Percentiles rank a stretch among this genome's conserved stretches.
Conservation (phyloP, 2,113 vertebrate genomes). For the Alexandromys fortis region DNA sequence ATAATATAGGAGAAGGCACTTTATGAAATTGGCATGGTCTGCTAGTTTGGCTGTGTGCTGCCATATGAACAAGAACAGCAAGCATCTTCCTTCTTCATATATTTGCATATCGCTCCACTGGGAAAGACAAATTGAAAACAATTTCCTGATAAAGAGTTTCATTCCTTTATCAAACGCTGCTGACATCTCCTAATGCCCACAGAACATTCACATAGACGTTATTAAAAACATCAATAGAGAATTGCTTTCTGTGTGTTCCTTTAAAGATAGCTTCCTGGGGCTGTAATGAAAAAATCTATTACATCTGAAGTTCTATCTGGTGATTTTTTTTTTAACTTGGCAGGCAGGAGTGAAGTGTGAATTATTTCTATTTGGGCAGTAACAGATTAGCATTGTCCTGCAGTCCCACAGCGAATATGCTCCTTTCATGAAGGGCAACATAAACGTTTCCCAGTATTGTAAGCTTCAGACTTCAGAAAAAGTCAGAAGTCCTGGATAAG, state of each 20-base stretch:
- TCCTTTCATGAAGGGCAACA: not conserved
- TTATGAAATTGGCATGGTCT: constrained; percentile 5
- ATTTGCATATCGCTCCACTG: not conserved
- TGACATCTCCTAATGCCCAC: constrained; percentile 5
- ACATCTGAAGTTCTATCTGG: not conserved
- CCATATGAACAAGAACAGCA: not conserved
- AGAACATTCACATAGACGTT: constrained; percentile 2
- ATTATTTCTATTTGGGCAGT: constrained; percentile 29
- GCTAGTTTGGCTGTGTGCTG: not conserved
- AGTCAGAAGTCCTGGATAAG: not conserved
- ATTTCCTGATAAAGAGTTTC: constrained; percentile 22
- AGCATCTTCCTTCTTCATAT: not conserved
- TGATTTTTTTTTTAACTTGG: constrained; percentile 7
- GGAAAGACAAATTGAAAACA: constrained; percentile 1
- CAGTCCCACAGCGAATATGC: not conserved
- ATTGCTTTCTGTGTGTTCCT: constrained; percentile 10
- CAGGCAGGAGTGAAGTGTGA: not conserved
- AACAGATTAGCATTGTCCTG: not conserved
- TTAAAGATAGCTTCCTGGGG: constrained; percentile 34
- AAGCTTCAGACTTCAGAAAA: not conserved
- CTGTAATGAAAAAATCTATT: constrained; percentile 14
- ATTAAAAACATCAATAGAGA: constrained; percentile 35
- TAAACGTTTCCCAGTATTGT: not conserved
- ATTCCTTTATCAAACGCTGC: constrained; percentile 20
- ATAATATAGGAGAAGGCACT: not conserved